Percentiles rank a stretch among this genome's conserved stretches.
Evolutionary conservation across 2,888 invertebrate genomes (phyloP).

Genomic region (Amiota communis): DNA sequence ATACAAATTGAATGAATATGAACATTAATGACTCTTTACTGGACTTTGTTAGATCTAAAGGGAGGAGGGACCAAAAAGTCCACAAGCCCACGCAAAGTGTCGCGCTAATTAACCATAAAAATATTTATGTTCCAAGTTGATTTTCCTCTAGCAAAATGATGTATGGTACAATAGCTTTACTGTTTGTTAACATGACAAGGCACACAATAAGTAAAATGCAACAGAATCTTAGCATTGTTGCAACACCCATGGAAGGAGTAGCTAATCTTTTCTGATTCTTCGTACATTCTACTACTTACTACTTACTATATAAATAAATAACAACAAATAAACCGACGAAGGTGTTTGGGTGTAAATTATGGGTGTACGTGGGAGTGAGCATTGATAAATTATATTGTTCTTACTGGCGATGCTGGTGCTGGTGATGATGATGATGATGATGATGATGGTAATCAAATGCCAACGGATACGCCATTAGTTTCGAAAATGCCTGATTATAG

Average conservation of each 20-base stretch:
- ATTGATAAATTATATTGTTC: too few relatives aligned
- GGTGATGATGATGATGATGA: neutral
- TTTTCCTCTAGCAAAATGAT: too few relatives aligned
- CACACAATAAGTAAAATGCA: conserved; percentile 45
- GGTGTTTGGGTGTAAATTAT: too few relatives aligned
- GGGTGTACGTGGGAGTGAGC: too few relatives aligned
- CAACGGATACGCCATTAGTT: neutral
- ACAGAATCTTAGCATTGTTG: conserved; percentile 14
- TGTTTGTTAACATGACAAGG: conserved; percentile 40
- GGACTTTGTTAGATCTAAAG: neutral
- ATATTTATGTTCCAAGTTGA: conserved; percentile 59
- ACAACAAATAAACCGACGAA: too few relatives aligned
- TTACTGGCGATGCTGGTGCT: neutral
- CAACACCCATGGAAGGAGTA: conserved; percentile 27
- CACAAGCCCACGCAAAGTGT: conserved; percentile 49
- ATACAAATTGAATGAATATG: conserved; percentile 25
- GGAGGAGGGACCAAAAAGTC: too few relatives aligned
- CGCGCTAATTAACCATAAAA: conserved; percentile 66
- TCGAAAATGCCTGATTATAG: neutral
- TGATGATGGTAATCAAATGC: neutral
- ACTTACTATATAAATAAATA: too few relatives aligned
- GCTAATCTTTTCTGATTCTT: neutral
- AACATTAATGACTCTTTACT: conserved; percentile 36
- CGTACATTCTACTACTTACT: neutral
- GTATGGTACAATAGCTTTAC: conserved; percentile 48